A percentile compares a stretch with the other conserved stretches of the same genome.
These are phyloP conservation scores for Chromobotia macracanthus DNA, from an alignment of 2,797 vertebrate species.

Conservation along the genomic window DNA sequence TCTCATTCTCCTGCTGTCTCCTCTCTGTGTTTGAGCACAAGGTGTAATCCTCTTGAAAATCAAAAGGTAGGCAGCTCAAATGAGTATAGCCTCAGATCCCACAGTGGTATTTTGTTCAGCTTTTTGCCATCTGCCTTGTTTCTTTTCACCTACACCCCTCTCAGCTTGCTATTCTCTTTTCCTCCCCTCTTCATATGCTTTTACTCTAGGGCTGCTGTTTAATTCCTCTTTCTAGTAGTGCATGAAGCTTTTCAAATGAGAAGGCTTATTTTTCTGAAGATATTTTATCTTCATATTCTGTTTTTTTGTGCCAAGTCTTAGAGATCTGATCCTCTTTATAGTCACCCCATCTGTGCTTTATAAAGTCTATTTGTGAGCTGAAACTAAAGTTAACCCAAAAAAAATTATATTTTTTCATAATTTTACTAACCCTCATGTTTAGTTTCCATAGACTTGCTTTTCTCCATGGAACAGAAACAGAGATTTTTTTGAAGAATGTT, in stretches of 20 bases:
- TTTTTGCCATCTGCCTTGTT: conserved; percentile 48
- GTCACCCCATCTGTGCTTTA: background rate
- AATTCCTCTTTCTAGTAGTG: background rate
- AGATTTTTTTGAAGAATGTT: background rate
- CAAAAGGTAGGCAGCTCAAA: conserved; percentile 80
- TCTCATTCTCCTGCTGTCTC: conserved; percentile 67
- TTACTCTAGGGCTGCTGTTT: conserved; percentile 7
- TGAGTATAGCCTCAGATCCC: conserved; percentile 74
- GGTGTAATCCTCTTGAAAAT: conserved; percentile 83
- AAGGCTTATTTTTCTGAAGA: background rate
- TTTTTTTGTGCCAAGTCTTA: background rate
- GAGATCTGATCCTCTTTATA: background rate
- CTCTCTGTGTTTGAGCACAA: conserved; percentile 75
- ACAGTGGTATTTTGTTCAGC: conserved; percentile 69
- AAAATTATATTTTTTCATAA: background rate
- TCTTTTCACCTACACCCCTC: conserved; percentile 56
- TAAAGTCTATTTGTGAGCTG: background rate
- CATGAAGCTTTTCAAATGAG: conserved; percentile 26
- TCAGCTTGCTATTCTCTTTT: conserved; percentile 23
- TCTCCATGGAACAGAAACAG: background rate
- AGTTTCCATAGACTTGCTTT: background rate
- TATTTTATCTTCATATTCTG: background rate
- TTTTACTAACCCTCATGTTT: background rate
- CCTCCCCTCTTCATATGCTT: background rate
- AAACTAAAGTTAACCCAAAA: background rate